Evolutionary conservation across 1,140 invertebrate genomes (phyloP).

Genomic region (Adelges cooleyi): DNA sequence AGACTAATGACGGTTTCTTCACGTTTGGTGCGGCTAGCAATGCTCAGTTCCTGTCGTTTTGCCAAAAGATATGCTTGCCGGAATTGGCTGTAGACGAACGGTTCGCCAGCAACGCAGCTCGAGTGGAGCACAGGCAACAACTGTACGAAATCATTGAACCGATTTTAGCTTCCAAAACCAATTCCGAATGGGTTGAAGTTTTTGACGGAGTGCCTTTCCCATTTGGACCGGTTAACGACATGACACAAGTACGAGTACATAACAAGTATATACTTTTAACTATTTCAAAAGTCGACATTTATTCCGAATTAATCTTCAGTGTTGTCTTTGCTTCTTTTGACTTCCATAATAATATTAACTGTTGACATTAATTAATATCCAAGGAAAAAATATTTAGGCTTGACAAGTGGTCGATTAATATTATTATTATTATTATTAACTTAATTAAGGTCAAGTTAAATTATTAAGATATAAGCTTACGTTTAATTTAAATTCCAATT

Average conservation of each 20-base stretch:
- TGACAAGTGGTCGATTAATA: too few relatives aligned
- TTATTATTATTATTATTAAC: too few relatives aligned
- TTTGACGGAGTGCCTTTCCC: constrained; percentile 70
- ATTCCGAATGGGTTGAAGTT: constrained; percentile 59
- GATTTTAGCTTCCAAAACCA: constrained; percentile 54
- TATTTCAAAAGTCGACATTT: too few relatives aligned
- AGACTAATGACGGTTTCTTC: constrained; percentile 67
- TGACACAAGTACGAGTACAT: constrained; percentile 55
- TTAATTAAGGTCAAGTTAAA: too few relatives aligned
- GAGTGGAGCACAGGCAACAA: constrained; percentile 64
- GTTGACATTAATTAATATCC: too few relatives aligned
- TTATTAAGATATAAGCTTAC: too few relatives aligned
- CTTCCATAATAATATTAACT: too few relatives aligned
- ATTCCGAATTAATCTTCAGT: too few relatives aligned
- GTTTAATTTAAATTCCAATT: too few relatives aligned
- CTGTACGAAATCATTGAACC: constrained; percentile 52
- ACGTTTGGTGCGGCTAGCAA: constrained; percentile 75
- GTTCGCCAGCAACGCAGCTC: constrained; percentile 56
- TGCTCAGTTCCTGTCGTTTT: constrained; percentile 59
- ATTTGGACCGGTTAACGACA: constrained; percentile 78
- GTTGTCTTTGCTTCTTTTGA: too few relatives aligned
- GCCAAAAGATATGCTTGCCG: constrained; percentile 49
- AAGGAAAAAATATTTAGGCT: too few relatives aligned
- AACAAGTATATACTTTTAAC: too few relatives aligned
- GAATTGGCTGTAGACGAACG: constrained; percentile 50